phyloP scores from a whole-genome alignment of 2,797 vertebrate species.

The Macropodus opercularis region DNA sequence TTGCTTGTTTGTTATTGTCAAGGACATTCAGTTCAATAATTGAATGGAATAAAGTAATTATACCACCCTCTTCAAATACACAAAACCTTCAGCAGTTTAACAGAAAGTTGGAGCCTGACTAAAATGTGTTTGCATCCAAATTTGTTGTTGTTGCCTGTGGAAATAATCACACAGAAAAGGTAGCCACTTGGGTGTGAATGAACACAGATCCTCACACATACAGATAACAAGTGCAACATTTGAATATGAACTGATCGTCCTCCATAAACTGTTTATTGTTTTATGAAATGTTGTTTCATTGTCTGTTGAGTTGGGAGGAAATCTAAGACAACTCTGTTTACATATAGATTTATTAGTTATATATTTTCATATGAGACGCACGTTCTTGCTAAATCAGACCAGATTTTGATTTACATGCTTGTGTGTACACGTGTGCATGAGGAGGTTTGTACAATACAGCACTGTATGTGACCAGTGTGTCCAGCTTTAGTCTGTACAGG shows the following conservation, averaged over 20 bases:
- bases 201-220: constrained; percentile 1
- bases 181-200: constrained; percentile 8
- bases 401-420: too few relatives aligned
- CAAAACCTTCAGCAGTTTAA: constrained; percentile 40
- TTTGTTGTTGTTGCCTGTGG: constrained; percentile 28
- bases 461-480: constrained; percentile 46
- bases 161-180: constrained; percentile 36
- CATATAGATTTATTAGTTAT: too few relatives aligned
- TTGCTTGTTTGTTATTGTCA: constrained; percentile 42
- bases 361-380: too few relatives aligned
- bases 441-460: constrained; percentile 24
- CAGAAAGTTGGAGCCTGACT: constrained; percentile 27
- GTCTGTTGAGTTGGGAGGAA: constrained; percentile 6
- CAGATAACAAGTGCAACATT: not conserved
- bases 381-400: too few relatives aligned
- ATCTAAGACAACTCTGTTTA: too few relatives aligned
- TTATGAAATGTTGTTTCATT: not conserved
- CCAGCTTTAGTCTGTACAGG: constrained; percentile 66
- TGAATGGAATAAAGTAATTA: constrained; percentile 52
- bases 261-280: not conserved
- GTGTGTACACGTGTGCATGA: not conserved
- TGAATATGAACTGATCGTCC: not conserved
- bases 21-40: constrained; percentile 41
- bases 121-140: constrained; percentile 27
- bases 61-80: constrained; percentile 21